Conservation (phyloP, 2,113 vertebrate species). For the Salvelinus namaycush region DNA sequence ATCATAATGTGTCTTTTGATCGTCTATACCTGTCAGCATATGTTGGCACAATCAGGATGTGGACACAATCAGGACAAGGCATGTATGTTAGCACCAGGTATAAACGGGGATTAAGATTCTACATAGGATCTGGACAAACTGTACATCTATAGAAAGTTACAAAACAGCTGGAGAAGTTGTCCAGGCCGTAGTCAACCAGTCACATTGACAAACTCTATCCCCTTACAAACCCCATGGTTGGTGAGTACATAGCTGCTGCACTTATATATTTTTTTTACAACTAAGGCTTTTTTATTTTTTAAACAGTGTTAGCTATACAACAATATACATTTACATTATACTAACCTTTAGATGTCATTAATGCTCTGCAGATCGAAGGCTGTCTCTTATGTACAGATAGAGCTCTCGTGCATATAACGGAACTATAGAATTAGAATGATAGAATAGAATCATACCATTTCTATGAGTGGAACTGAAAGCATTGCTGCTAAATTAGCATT, state of each 20-base stretch:
- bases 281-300: slow-evolving; percentile 74
- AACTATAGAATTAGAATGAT: not conserved
- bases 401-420: slow-evolving; percentile 65
- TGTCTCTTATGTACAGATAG: slow-evolving; percentile 69
- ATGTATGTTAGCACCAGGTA: too few species aligned
- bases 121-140: too few species aligned
- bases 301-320: slow-evolving; percentile 80
- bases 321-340: slow-evolving; percentile 71
- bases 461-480: slow-evolving; percentile 50
- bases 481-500: slow-evolving; percentile 53
- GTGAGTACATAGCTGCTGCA: slow-evolving; percentile 74
- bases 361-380: slow-evolving; percentile 47
- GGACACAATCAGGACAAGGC: too few species aligned
- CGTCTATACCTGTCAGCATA: too few species aligned
- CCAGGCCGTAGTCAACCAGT: slow-evolving; percentile 20
- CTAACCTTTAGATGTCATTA: slow-evolving; percentile 56
- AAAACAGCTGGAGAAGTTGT: not conserved
- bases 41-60: too few species aligned
- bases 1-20: too few species aligned
- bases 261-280: slow-evolving; percentile 48
- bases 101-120: too few species aligned
- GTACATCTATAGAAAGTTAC: too few species aligned
- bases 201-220: slow-evolving; percentile 45
- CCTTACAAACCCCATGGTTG: slow-evolving; percentile 69
- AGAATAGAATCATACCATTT: too few species aligned